phyloP scores from a whole-genome alignment of 1,140 invertebrate species.

The Ips nitidus region DNA sequence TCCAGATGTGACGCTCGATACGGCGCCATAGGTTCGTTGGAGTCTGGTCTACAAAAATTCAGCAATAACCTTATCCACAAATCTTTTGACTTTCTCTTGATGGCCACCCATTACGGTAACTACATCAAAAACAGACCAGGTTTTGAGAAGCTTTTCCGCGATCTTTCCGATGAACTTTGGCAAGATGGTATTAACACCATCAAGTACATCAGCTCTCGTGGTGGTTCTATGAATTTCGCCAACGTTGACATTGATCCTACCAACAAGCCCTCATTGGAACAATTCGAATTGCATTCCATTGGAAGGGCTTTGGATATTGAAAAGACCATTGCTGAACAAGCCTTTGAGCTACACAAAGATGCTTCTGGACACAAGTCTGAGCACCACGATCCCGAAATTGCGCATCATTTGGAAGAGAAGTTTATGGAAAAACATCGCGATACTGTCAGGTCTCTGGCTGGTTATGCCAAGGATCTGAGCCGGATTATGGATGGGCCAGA shows the following conservation, averaged over 20 bases:
- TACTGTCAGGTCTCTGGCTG: slow-evolving; percentile 66
- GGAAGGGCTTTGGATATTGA: slow-evolving; percentile 73
- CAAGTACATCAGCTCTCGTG: slow-evolving; percentile 74
- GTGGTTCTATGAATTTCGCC: slow-evolving; percentile 59
- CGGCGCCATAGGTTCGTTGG: slow-evolving; percentile 59
- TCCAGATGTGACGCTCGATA: slow-evolving; percentile 66
- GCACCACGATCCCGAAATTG: slow-evolving; percentile 67
- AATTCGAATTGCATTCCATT: slow-evolving; percentile 68
- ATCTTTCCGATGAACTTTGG: slow-evolving; percentile 74
- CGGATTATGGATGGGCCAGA: slow-evolving; percentile 62
- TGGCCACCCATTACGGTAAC: slow-evolving; percentile 76
- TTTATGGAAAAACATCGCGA: slow-evolving; percentile 70
- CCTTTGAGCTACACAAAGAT: slow-evolving; percentile 64
- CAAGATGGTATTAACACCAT: slow-evolving; percentile 71
- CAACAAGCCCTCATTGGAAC: slow-evolving; percentile 51
- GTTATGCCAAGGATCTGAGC: slow-evolving; percentile 71
- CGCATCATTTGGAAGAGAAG: slow-evolving; percentile 73
- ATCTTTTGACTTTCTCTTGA: slow-evolving; percentile 73
- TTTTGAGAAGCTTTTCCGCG: slow-evolving; percentile 72
- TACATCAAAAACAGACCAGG: slow-evolving; percentile 74
- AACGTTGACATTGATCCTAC: slow-evolving; percentile 36
- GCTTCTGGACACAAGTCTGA: slow-evolving; percentile 54
- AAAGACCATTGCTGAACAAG: slow-evolving; percentile 69
- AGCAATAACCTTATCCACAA: slow-evolving; percentile 65
- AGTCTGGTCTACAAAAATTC: slow-evolving; percentile 59